These are phyloP conservation scores for Anaspis maculata DNA, from an alignment of 2,888 invertebrate species.

Conservation along the genomic window DNA sequence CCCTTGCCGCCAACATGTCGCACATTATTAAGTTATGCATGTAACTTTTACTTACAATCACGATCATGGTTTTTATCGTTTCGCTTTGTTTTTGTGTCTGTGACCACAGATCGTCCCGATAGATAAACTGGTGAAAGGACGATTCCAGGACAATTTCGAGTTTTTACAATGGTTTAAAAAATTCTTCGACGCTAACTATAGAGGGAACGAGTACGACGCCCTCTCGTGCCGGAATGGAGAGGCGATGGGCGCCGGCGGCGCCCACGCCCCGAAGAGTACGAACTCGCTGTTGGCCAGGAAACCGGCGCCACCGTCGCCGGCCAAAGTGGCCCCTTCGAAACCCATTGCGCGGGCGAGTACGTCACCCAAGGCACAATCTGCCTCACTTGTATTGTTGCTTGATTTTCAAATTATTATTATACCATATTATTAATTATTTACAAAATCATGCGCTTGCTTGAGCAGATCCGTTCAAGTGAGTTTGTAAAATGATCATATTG, in stretches of 20 bases:
- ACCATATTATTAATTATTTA: too few relatives aligned
- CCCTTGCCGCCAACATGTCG: too few relatives aligned
- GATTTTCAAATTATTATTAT: background rate
- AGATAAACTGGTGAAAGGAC: slow-evolving; percentile 92
- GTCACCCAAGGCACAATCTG: slow-evolving; percentile 20
- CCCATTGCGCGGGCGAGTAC: slow-evolving; percentile 34
- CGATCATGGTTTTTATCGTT: too few relatives aligned
- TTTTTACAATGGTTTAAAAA: slow-evolving; percentile 99
- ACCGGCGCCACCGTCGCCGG: slow-evolving; percentile 25
- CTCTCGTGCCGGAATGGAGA: slow-evolving; percentile 78
- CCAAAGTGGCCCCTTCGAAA: slow-evolving; percentile 31
- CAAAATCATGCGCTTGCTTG: too few relatives aligned
- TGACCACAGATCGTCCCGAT: slow-evolving; percentile 78
- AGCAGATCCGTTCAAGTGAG: too few relatives aligned
- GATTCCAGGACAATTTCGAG: slow-evolving; percentile 99
- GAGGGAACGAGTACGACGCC: slow-evolving; percentile 90
- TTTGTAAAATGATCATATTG: too few relatives aligned
- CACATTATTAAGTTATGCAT: too few relatives aligned
- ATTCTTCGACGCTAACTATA: slow-evolving; percentile 98
- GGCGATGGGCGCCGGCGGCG: slow-evolving; percentile 71
- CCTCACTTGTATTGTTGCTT: background rate
- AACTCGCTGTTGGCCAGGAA: slow-evolving; percentile 42
- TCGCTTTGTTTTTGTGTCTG: slow-evolving; percentile 16
- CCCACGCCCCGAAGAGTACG: slow-evolving; percentile 47
- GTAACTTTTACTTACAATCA: too few relatives aligned